Evolutionary conservation across 2,888 invertebrate genomes (phyloP), one percentile per base, ranked within the genome.

Genomic region (Drosophila phalerata): DNA sequence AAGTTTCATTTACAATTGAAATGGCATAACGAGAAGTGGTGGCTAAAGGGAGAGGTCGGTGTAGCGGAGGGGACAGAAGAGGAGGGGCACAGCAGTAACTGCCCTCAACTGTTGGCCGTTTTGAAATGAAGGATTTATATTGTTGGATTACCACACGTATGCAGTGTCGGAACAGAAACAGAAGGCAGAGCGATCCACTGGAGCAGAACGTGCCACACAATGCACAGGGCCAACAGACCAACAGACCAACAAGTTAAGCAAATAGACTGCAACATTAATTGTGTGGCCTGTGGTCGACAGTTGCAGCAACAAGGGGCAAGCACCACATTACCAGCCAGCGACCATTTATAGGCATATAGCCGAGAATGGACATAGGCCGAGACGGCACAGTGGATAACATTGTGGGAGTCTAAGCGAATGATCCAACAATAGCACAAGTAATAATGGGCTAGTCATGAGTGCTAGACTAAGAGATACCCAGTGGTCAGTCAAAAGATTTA

Each of bases 181-280:
- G 30, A 10, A 22, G 22, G 52, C 40, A 58, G 47, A 61, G 55
- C 48, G 49, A 51, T 70, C 68, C 81, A 79, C 74, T 86, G 73
- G 69, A 66, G 70, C 84, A 74, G 68, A 83, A 86, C 70, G 63
- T 65, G 63, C 61, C 65, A 56, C 63, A 60, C 69, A 74, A 57
- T 64, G 60, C 47, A 34, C 65, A 80, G 55, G 56, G 65, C 52
- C 73, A n/a, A n/a, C n/a, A n/a, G n/a, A n/a, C n/a, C n/a, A n/a
- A n/a, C n/a, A 69, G 58, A 79, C 79, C 85, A 85, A 81, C 85
- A 87, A 83, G 89, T 90, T 90, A 80, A 84, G 84, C 87, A 90
- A 90, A 90, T 90, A 88, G 82, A 90, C 85, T 89, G 86, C 79
- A 88, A 90, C 89, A 90, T 90, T 90, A 89, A 90, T 90, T 90